Conservation (phyloP, 2,797 vertebrate species). For the Zalophus californianus region DNA sequence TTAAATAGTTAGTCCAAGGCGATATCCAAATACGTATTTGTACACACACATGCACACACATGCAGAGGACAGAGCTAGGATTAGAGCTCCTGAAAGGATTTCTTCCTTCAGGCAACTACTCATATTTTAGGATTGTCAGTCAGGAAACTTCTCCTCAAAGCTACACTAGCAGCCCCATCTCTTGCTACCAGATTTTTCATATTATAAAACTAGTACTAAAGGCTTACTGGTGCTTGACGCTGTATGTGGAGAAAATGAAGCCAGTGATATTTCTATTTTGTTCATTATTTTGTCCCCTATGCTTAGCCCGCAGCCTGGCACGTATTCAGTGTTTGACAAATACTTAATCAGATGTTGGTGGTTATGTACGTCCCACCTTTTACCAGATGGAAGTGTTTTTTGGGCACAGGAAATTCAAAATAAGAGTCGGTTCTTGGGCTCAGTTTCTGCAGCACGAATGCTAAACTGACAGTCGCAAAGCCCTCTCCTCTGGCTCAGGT, state of each 20-base stretch:
- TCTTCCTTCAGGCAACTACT: neutral
- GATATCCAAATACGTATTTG: neutral
- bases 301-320: neutral
- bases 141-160: neutral
- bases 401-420: neutral
- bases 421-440: neutral
- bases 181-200: neutral
- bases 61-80: neutral
- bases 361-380: neutral
- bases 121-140: neutral
- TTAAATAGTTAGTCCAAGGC: neutral
- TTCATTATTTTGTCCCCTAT: neutral
- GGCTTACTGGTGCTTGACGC: neutral
- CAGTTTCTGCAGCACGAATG: neutral
- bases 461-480: neutral
- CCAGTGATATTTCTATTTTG: neutral
- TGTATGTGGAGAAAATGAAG: neutral
- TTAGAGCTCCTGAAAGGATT: neutral
- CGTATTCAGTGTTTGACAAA: neutral
- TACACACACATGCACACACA: neutral
- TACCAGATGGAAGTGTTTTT: neutral
- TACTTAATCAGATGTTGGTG: neutral
- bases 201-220: neutral
- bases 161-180: neutral
- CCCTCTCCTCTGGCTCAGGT: neutral